These are phyloP conservation scores for Trichopoda pennipes DNA, from an alignment of 2,888 invertebrate species.

Conservation along the genomic window DNA sequence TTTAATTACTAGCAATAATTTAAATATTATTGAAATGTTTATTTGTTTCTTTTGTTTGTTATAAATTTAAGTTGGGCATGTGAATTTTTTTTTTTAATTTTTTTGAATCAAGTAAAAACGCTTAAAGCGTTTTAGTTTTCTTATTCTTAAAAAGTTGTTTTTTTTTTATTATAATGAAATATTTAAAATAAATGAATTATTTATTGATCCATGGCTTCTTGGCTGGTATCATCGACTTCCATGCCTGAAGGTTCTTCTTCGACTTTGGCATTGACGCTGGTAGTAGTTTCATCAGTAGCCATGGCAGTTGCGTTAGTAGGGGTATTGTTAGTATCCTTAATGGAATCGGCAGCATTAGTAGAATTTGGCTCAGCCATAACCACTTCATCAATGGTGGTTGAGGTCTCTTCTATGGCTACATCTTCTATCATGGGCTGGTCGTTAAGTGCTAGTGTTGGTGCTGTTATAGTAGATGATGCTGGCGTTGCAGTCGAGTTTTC, in stretches of 20 bases:
- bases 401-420: constrained; percentile 68
- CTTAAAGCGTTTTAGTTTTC: constrained; percentile 51
- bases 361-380: constrained; percentile 76
- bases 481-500: constrained; percentile 20
- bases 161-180: constrained; percentile 54
- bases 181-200: constrained; percentile 46
- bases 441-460: constrained; percentile 74
- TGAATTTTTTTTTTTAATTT: constrained; percentile 17
- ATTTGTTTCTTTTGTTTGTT: background rate
- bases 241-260: constrained; percentile 79
- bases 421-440: constrained; percentile 78
- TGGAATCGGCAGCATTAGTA: constrained; percentile 41
- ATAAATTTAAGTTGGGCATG: constrained; percentile 20
- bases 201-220: constrained; percentile 81
- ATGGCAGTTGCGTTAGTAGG: constrained; percentile 73
- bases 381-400: constrained; percentile 75
- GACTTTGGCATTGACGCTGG: constrained; percentile 70
- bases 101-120: constrained; percentile 52
- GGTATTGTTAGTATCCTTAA: constrained; percentile 65
- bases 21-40: constrained; percentile 49
- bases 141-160: constrained; percentile 32
- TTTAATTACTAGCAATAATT: constrained; percentile 23
- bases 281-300: constrained; percentile 74
- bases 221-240: constrained; percentile 81
- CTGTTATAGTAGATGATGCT: constrained; percentile 39